Evolutionary conservation across 2,797 vertebrate species (phyloP), one percentile per base, ranked within the genome.

Genomic region (Eulemur coronatus): DNA sequence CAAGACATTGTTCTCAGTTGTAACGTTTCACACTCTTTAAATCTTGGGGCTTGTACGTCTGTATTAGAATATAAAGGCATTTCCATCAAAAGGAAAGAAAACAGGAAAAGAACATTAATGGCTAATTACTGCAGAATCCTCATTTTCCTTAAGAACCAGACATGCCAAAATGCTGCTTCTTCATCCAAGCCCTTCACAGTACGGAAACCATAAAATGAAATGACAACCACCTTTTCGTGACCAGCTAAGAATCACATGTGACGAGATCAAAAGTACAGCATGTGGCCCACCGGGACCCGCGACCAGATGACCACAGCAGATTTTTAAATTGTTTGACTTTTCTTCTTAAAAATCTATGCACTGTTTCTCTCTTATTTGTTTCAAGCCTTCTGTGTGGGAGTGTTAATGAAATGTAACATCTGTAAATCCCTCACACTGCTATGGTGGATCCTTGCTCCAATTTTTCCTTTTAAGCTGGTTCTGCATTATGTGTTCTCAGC

Each of bases 41-140:
- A 84, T 24, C 48, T 94, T 0, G 0, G 89, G 89, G 50, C 1
- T 33, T 52, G 72, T 52, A 20, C 33, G 28, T 48, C 63, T 92
- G 35, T 87, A 35, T 89, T 91, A 97, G 87, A 79, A 69, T 78
- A 97, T 69, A 91, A 97, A 97, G 96, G 96, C 95, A 97, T 86
- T 69, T 97, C 97, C 85, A 95, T 94, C n/a, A 91, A 61, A 96
- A 97, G 82, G 52, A 97, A 98, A 97, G 30, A 97, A 98, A 97
- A 94, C 22, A 33, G 63, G 33, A 94, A 18, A 79, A 97, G 96
- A 82, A 92, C 89, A 94, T 91, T 65, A 97, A 97, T 82, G 94
- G 81, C 52, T 88, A 97, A 81, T 93, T 91, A 95, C 13, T 97
- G 79, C 38, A 97, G 89, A 84, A 79, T 89, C 81, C 75, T n/a